phyloP scores from a whole-genome alignment of 2,113 vertebrate genomes.

The Mormyrus lacerda region DNA sequence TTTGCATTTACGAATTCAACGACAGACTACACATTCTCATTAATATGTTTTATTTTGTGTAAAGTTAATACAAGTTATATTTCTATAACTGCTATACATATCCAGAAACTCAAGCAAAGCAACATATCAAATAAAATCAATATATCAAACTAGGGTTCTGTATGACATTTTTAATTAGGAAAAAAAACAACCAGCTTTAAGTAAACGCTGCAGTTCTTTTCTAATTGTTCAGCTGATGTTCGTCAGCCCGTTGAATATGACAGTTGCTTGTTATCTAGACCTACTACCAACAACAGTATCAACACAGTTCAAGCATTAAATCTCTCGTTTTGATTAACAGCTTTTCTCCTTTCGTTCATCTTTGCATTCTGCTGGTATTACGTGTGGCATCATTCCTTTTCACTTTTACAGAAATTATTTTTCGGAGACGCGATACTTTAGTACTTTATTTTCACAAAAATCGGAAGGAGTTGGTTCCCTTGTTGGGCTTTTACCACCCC shows the following conservation, averaged over 20 bases:
- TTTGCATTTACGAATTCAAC: neutral
- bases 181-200: neutral
- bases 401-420: neutral
- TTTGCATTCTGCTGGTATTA: neutral
- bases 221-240: neutral
- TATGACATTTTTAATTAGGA: neutral
- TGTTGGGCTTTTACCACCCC: neutral
- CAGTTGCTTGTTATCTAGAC: neutral
- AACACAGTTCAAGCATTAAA: neutral
- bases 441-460: neutral
- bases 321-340: neutral
- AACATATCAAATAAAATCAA: neutral
- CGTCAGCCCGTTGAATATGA: neutral
- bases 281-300: neutral
- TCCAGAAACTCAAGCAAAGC: neutral
- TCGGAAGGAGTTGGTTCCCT: neutral
- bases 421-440: neutral
- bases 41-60: neutral
- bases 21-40: neutral
- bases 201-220: neutral
- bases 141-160: neutral
- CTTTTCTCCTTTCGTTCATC: neutral
- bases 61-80: no score
- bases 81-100: neutral
- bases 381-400: neutral